Base-by-base conservation (phyloP, 2,888 invertebrate species). In the Eudemis profundana region DNA sequence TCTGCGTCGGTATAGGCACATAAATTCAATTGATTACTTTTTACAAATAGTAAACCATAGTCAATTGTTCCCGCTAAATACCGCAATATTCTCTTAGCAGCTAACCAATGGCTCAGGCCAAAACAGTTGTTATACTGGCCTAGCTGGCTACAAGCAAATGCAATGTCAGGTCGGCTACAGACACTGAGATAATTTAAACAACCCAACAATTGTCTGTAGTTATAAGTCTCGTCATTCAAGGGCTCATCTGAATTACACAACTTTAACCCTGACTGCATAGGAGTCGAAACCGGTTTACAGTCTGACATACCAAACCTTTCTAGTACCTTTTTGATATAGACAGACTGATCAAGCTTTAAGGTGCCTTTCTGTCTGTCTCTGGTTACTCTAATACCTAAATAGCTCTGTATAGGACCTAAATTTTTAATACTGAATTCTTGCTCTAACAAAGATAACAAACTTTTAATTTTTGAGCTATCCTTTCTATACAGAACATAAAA, bases 71-170 rank as follows among this genome's bases (percentile, higher is more conserved):
- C 42, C 14, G 42, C 42, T 42, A 42, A 15, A 42, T 14, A 42
- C 42, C 42, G n/a, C 15, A 42, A 17, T 14, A 42, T 42, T 42
- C 42, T 42, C 17, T 42, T 42, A 17, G 42, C 42, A 42, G 42
- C 42, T 42, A 42, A 42, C 42, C 42, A 42, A 42, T 42, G 42
- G 8, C 42, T 42, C 15, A 7, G 8, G 17, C 17, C 42, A 42
- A 15, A 42, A 17, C 42, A 15, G 15, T 42, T 42, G 15, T 42
- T 42, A 42, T 15, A 42, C 14, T 42, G 42, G 4, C 15, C 8
- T 14, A 42, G 8, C 42, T 42, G 42, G 14, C 42, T 42, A n/a
- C 42, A 42, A 0, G 42, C 42, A 42, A 14, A 42, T 12, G 42
- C 42, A 15, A 42, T 42, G 17, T 42, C 42, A 17, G 42, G 42